phyloP scores from a whole-genome alignment of 2,797 vertebrate genomes.

The Hemibagrus guttatus region DNA sequence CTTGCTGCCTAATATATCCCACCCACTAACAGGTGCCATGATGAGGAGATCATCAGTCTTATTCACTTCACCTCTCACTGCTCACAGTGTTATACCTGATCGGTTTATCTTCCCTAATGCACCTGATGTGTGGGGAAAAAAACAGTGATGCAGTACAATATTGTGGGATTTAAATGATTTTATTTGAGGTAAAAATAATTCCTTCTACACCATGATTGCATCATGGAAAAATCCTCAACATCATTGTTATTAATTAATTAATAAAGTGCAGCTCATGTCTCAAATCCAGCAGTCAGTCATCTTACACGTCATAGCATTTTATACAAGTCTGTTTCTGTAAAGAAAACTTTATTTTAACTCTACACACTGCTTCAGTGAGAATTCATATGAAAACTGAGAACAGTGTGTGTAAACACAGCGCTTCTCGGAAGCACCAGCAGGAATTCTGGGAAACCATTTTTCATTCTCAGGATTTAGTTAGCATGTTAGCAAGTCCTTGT shows the following conservation, averaged over 20 bases:
- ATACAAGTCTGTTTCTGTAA: neutral
- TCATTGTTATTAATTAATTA: neutral
- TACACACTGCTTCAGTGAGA: neutral
- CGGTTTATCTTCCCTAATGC: too few species aligned
- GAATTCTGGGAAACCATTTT: neutral
- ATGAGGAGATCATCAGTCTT: too few species aligned
- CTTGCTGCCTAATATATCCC: too few species aligned
- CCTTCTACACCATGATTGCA: neutral
- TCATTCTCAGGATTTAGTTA: neutral
- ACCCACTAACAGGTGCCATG: too few species aligned
- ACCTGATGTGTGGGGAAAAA: neutral
- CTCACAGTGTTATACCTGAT: too few species aligned
- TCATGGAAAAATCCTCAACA: neutral
- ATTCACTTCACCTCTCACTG: too few species aligned
- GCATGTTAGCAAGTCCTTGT: neutral
- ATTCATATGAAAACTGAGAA: neutral
- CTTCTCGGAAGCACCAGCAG: neutral
- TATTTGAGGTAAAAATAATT: neutral
- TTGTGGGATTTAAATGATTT: neutral
- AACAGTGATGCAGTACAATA: neutral
- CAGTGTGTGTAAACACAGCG: neutral
- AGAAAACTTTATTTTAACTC: neutral
- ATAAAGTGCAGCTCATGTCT: neutral
- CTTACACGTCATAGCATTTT: neutral
- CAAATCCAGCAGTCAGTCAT: neutral